phyloP scores from a whole-genome alignment of 2,113 vertebrate genomes.

The Lamprologus ornatipinnis region DNA sequence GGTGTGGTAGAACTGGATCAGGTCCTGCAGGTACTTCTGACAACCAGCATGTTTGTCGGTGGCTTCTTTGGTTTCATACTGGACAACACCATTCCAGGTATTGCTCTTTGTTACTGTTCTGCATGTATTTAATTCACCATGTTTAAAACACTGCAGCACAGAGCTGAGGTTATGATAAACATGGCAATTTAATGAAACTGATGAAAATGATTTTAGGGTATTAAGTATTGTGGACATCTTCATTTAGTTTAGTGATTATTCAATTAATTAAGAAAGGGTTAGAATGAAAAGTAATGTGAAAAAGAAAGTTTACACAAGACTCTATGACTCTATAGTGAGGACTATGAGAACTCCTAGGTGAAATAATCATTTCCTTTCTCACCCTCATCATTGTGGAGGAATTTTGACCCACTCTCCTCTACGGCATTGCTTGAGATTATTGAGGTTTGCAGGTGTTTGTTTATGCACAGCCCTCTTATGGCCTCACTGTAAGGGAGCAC shows the following conservation, averaged over 20 bases:
- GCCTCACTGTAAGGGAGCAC: not conserved
- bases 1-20: conserved; percentile 86
- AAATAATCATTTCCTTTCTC: not conserved
- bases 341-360: accelerated
- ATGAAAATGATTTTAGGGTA: not conserved
- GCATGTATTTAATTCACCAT: accelerated
- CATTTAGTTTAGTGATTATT: not conserved
- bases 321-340: not conserved
- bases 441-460: not conserved
- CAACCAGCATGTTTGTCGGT: conserved; percentile 94
- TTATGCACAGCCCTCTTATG: not conserved
- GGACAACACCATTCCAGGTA: conserved; percentile 95
- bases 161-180: not conserved
- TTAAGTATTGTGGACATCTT: not conserved
- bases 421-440: not conserved
- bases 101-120: not conserved
- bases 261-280: not conserved
- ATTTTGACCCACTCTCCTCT: not conserved
- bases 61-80: conserved; percentile 88
- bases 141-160: not conserved
- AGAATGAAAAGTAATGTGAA: not conserved
- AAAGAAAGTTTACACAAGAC: not conserved
- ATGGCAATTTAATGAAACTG: not conserved
- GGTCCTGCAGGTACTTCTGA: conserved; percentile 87
- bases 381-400: not conserved